Base-by-base conservation (phyloP, 2,113 vertebrate genomes). In the Rhea pennata region DNA sequence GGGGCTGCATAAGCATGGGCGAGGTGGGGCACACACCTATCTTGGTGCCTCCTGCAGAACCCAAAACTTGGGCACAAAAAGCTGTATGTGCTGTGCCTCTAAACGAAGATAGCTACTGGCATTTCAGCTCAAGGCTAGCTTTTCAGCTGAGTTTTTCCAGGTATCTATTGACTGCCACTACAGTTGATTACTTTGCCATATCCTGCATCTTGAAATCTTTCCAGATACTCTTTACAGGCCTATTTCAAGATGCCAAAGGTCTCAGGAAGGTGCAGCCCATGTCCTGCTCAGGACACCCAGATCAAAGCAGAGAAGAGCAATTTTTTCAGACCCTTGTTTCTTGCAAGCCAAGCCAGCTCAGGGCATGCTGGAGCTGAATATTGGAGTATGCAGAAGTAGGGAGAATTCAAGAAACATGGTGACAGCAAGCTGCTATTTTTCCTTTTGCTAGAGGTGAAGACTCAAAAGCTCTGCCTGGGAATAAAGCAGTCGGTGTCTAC, bases 401-500 rank as follows among this genome's bases (percentile, higher is more conserved):
- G 17, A 95, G 50, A 26, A 22, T 36, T 84, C 77, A 46, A 42
- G 39, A 82, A 89, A 29, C 4, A 26, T 7, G 61, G 53, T 29
- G 48, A 19, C 83, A 91, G 42, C 58, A 40, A 64, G 59, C 66
- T 89, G 22, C 50, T 67, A 65, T 16, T 27, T 23, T 79, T 65
- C 23, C 59, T 82, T 33, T 69, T 27, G 14, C 40, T 61, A 44
- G 33, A 94, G 44, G 70, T n/a, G 26, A 82, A 82, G 89, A 50
- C 50, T 31, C 71, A 87, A 75, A 48, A 22, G 12, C 12, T 91
- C 46, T 89, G 40, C 66, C 74, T 76, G 33, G 29, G 22, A 95
- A 79, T 3, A 8, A 0, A 1, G 8, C 1, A 8, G 24, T 15
- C 20, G 26, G 9, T 71, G 24, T 6, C 48, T 65, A 33, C 31